Evolutionary conservation across 1,140 invertebrate species (phyloP), one percentile per base, ranked within the genome.

Genomic region (Sitobion miscanthi): DNA sequence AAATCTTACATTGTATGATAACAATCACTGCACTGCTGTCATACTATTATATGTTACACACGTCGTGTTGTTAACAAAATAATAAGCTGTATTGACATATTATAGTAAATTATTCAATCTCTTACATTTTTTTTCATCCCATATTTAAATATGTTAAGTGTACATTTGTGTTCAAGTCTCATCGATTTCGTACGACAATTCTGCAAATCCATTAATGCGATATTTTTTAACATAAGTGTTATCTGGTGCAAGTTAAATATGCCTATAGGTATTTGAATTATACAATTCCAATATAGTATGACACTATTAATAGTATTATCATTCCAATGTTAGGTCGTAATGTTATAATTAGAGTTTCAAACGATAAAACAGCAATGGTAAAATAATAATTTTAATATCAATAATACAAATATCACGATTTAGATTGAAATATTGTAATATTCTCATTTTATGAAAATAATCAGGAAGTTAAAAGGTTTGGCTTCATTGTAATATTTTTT

Each of bases 1-100:
- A 69, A 20, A 14, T 77, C 62, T 77, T 20, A 77, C n/a, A 17
- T 77, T 77, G n/a, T n/a, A n/a, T 77, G 14, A 77, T 35, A n/a
- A n/a, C 62, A 77, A 77, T n/a, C 62, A 77, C 38, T 38, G 38
- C 4, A 6, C 62, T 77, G n/a, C 20, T 77, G 14, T 77, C n/a
- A n/a, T 77, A 77, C n/a, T 69, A 69, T 77, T n/a, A 77, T n/a
- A 77, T 77, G 62, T 77, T 77, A 77, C 62, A n/a, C 62, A 17
- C 62, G n/a, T 77, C 62, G n/a, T 77, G 62, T 2, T 30, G n/a
- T 77, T 77, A 77, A 77, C n/a, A 77, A n/a, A 69, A 69, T 69
- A 30, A n/a, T 77, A 69, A 69, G 21, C 62, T n/a, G 2, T 38
- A 38, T 38, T 38, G 38, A 38, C 38, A n/a, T n/a, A 69, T 14